phyloP scores from a whole-genome alignment of 2,113 vertebrate genomes.

The Nerophis ophidion region DNA sequence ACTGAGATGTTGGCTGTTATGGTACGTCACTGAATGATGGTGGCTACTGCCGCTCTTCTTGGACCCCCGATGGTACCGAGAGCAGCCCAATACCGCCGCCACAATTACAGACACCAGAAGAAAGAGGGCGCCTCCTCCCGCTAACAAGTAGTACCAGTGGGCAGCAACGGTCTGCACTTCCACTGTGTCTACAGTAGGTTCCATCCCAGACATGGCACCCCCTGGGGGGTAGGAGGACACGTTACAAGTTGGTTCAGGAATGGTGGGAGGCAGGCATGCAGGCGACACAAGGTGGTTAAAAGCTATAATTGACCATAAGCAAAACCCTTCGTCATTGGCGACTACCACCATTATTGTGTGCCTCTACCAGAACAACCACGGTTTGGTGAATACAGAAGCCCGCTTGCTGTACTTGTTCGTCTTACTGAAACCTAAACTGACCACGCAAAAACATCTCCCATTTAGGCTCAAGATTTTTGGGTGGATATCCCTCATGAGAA shows the following conservation, averaged over 20 bases:
- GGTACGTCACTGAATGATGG: conserved; percentile 63
- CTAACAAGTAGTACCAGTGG: conserved; percentile 99
- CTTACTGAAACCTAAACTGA: no score
- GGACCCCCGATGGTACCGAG: conserved; percentile 91
- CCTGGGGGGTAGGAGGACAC: conserved; percentile 79
- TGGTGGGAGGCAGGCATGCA: conserved; percentile 86
- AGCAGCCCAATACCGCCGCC: conserved; percentile 91
- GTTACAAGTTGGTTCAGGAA: conserved; percentile 63
- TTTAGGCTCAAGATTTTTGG: no score
- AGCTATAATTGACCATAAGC: conserved; percentile 10
- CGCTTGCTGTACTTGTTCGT: no score
- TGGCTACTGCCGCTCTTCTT: conserved; percentile 81
- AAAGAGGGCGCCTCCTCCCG: conserved; percentile 89
- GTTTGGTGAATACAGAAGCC: no score
- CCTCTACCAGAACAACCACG: no score
- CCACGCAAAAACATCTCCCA: no score
- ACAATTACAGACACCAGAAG: conserved; percentile 87
- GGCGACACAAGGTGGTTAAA: conserved; percentile 45
- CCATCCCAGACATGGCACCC: conserved; percentile 88
- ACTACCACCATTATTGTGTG: no score
- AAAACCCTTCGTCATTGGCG: conserved; percentile 1
- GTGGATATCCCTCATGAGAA: no score
- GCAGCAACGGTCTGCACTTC: conserved; percentile 89
- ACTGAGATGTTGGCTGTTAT: conserved; percentile 49
- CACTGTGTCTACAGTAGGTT: conserved; percentile 98